phyloP scores from a whole-genome alignment of 30 jellyfish, hydroid and myxozoan species.

The Hydractinia symbiolongicarpus region DNA sequence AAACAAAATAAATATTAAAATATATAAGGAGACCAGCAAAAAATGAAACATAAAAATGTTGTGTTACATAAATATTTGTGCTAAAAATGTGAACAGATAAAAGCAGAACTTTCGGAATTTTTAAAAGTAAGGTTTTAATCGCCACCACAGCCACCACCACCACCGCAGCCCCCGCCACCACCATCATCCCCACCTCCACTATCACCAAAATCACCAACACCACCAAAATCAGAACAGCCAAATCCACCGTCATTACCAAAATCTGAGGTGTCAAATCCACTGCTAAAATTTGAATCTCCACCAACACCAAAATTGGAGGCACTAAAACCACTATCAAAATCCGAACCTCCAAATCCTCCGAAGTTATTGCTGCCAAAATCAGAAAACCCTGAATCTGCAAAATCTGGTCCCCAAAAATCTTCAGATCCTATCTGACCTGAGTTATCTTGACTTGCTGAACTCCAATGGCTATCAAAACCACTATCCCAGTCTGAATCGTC shows the following conservation, averaged over 20 bases:
- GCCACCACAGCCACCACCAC: conserved; percentile 16
- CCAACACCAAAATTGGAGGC: conserved; percentile 18
- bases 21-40: no score
- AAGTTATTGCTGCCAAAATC: background rate
- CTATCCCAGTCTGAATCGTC: background rate
- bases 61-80: no score
- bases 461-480: no score
- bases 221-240: conserved; percentile 25
- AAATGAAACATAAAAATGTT: no score
- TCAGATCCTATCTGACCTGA: no score
- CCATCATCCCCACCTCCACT: conserved; percentile 34
- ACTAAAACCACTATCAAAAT: conserved; percentile 10
- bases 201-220: conserved; percentile 35
- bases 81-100: no score
- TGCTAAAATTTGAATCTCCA: background rate
- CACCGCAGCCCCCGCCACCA: conserved; percentile 15
- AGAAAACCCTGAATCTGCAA: no score
- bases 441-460: no score
- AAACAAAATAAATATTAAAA: no score
- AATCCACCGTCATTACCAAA: conserved; percentile 48
- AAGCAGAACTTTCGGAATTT: no score
- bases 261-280: conserved; percentile 35
- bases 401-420: no score
- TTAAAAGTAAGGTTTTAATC: background rate
- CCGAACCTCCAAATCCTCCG: conserved; percentile 29